A percentile compares a stretch with the other conserved stretches of the same genome.
Conservation (phyloP, 2,797 vertebrate species). For the Garrulus glandarius region DNA sequence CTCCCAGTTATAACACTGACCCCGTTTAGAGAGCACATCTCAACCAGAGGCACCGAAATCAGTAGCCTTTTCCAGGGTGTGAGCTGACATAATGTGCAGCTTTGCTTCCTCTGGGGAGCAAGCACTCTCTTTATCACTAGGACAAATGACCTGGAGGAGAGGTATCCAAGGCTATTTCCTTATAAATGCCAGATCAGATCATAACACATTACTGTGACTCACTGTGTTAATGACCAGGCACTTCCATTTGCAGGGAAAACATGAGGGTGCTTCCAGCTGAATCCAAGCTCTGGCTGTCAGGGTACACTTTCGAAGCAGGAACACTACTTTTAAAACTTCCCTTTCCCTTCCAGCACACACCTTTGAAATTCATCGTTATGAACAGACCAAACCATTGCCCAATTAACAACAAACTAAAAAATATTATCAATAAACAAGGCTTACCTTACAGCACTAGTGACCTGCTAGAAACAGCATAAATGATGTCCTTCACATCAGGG, state of each 20-base stretch:
- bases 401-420: neutral
- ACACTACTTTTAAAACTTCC: neutral
- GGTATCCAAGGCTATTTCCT: conserved; percentile 41
- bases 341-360: neutral
- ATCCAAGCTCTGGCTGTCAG: neutral
- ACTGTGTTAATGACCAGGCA: conserved; percentile 29
- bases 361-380: neutral
- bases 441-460: neutral
- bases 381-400: neutral
- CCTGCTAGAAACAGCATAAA: neutral
- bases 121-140: conserved; percentile 60
- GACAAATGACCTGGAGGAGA: conserved; percentile 70
- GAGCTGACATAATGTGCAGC: conserved; percentile 72
- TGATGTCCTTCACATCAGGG: neutral
- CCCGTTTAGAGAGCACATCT: conserved; percentile 63
- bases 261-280: neutral
- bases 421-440: neutral
- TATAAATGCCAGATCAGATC: conserved; percentile 67
- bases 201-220: conserved; percentile 35
- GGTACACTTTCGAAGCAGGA: neutral
- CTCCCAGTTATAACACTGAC: conserved; percentile 64
- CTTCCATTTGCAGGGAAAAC: neutral
- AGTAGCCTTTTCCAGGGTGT: conserved; percentile 62
- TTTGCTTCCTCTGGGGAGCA: conserved; percentile 64
- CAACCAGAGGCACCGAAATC: conserved; percentile 12